A percentile compares a stretch with the other conserved stretches of the same genome.
Evolutionary conservation across 53 echinoderm and acorn worm species (phyloP).

Genomic region (Glandiceps talaboti): DNA sequence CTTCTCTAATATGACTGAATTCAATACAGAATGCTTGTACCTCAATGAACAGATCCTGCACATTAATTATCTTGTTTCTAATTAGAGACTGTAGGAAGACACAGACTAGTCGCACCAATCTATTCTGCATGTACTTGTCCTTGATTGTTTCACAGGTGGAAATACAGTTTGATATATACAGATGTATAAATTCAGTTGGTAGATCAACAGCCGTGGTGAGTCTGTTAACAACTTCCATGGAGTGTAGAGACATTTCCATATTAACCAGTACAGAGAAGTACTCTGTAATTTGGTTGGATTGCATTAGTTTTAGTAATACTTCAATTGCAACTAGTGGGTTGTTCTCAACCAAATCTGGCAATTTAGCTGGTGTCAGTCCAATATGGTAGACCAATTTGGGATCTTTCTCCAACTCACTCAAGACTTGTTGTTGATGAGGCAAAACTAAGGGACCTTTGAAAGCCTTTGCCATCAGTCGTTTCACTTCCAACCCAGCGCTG

Average conservation of each 20-base stretch:
- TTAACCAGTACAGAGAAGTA: conserved; percentile 95
- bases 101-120: conserved; percentile 91
- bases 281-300: conserved; percentile 98
- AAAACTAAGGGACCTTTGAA: conserved; percentile 81
- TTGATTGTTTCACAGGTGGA: conserved; percentile 91
- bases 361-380: conserved; percentile 91
- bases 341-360: conserved; percentile 85
- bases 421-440: conserved; percentile 76
- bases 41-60: conserved; percentile 94
- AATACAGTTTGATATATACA: conserved; percentile 96
- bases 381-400: conserved; percentile 93
- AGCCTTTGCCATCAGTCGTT: conserved; percentile 94
- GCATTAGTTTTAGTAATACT: conserved; percentile 78
- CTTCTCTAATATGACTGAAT: conserved; percentile 91
- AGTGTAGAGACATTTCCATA: conserved; percentile 98
- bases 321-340: conserved; percentile 97
- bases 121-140: conserved; percentile 99
- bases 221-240: conserved; percentile 98
- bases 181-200: conserved; percentile 94
- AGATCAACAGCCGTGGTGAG: conserved; percentile 92
- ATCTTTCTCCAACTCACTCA: conserved; percentile 92
- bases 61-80: conserved; percentile 93
- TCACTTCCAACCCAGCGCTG: conserved; percentile 93
- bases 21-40: conserved; percentile 98
- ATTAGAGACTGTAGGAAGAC: conserved; percentile 87